Conservation (phyloP, 2,113 vertebrate genomes). For the Ursus arctos region DNA sequence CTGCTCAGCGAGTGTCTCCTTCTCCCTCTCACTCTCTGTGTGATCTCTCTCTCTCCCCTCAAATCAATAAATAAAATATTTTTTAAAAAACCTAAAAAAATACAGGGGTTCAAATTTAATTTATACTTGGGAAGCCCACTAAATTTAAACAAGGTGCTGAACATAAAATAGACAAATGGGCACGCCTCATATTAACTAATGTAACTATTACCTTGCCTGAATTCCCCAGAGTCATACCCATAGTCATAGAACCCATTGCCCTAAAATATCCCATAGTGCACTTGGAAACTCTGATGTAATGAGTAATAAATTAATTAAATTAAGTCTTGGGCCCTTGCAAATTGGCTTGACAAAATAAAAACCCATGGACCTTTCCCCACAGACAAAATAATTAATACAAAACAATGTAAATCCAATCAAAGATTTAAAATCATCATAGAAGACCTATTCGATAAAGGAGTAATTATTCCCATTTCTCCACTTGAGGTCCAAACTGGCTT, state of each 20-base stretch:
- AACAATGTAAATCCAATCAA: not conserved
- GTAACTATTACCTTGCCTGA: not conserved
- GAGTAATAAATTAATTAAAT: constrained; percentile 6
- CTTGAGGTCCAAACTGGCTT: not conserved
- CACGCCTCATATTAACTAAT: not conserved
- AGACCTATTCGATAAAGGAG: not conserved
- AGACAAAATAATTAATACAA: not conserved
- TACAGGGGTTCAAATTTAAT: not conserved
- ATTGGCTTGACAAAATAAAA: not conserved
- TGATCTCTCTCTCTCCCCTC: too few relatives aligned
- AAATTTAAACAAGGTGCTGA: not conserved
- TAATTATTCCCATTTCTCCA: not conserved
- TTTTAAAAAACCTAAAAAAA: too few relatives aligned
- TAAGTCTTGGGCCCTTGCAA: not conserved
- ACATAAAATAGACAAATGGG: not conserved
- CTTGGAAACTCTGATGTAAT: not conserved
- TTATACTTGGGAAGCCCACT: not conserved
- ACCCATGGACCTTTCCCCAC: not conserved
- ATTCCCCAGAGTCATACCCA: not conserved
- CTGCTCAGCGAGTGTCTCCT: too few relatives aligned
- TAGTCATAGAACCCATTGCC: not conserved
- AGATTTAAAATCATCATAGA: not conserved
- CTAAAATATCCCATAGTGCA: not conserved
- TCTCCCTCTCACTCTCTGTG: too few relatives aligned
- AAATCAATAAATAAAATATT: too few relatives aligned